A percentile compares a stretch with the other conserved stretches of the same genome.
These are phyloP conservation scores for Criorhina ranunculi DNA, from an alignment of 2,888 invertebrate species.

Conservation along the genomic window DNA sequence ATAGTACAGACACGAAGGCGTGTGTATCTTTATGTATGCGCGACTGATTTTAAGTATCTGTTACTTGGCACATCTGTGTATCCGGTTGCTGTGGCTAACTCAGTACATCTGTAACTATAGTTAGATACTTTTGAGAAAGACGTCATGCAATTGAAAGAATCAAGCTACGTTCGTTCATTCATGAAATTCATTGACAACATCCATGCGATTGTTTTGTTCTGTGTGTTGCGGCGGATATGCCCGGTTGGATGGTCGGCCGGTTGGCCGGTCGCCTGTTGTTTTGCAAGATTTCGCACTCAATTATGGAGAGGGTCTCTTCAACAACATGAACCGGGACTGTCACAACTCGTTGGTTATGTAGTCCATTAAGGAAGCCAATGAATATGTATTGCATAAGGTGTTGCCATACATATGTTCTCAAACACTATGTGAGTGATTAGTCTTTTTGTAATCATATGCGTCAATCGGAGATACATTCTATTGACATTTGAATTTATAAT, in stretches of 20 bases:
- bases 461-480: not conserved
- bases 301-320: conserved; percentile 41
- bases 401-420: not conserved
- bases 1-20: conserved; percentile 35
- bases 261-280: conserved; percentile 35
- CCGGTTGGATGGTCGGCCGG: too few relatives aligned
- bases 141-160: conserved; percentile 52
- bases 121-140: conserved; percentile 30
- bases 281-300: conserved; percentile 46
- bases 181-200: conserved; percentile 69
- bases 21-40: conserved; percentile 19
- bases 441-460: not conserved
- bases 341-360: not conserved
- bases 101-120: conserved; percentile 15
- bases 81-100: not conserved
- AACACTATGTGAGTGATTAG: conserved; percentile 24
- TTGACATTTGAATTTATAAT: conserved; percentile 15
- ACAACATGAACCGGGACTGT: conserved; percentile 15
- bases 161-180: conserved; percentile 53
- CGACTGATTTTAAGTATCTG: conserved; percentile 8
- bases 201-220: conserved; percentile 51
- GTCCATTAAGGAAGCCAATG: conserved; percentile 26
- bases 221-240: conserved; percentile 59
- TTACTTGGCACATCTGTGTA: conserved; percentile 27
- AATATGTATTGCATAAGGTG: conserved; percentile 48